These are phyloP conservation scores for Eublepharis macularius DNA, from an alignment of 2,113 vertebrate genomes.

Conservation along the genomic window DNA sequence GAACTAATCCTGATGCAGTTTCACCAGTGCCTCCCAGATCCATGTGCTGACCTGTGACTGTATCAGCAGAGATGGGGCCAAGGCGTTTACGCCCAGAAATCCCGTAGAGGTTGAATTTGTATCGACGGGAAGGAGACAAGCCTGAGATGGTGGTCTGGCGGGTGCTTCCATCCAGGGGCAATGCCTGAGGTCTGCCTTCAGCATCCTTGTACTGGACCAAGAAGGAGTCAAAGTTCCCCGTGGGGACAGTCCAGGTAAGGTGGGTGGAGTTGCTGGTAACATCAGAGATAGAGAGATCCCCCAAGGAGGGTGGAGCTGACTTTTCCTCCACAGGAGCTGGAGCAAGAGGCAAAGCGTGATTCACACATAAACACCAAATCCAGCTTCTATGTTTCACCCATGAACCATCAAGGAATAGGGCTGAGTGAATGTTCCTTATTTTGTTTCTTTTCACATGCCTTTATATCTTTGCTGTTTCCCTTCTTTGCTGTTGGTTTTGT, in stretches of 20 bases:
- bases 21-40: neutral
- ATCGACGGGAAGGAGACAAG: conserved; percentile 36
- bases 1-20: neutral
- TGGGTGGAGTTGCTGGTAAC: conserved; percentile 17
- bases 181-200: conserved; percentile 31
- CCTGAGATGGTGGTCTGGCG: neutral
- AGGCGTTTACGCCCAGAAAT: conserved; percentile 56
- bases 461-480: no score
- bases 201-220: conserved; percentile 62
- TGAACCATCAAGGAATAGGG: no score
- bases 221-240: conserved; percentile 60
- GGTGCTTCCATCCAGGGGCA: conserved; percentile 32
- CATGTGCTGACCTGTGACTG: conserved; percentile 61
- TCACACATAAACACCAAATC: no score
- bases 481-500: no score
- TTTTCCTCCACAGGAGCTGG: no score
- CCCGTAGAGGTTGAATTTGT: conserved; percentile 69
- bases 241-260: conserved; percentile 55
- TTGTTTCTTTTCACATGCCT: no score
- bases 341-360: no score
- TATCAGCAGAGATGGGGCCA: conserved; percentile 24
- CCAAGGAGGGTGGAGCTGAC: no score
- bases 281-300: conserved; percentile 7
- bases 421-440: no score
- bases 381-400: no score